Percentiles rank a stretch among this genome's conserved stretches.
Conservation (phyloP, 2,113 vertebrate genomes). For the Calypte anna region DNA sequence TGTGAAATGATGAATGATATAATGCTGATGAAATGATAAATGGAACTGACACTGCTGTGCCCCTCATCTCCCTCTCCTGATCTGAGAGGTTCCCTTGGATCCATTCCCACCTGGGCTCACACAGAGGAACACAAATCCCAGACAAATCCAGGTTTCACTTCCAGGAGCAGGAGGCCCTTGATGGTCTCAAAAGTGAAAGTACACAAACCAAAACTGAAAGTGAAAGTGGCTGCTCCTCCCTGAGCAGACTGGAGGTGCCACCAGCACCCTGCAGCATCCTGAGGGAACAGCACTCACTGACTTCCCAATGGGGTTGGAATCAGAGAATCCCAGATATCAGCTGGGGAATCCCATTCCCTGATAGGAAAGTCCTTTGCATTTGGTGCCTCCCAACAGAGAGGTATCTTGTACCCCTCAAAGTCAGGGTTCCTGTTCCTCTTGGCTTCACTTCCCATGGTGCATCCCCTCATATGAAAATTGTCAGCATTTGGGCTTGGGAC, state of each 20-base stretch:
- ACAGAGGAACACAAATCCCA: not conserved
- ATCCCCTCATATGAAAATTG: no score
- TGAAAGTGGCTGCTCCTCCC: not conserved
- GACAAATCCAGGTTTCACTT: not conserved
- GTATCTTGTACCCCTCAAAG: fast-evolving
- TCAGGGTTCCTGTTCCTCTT: fast-evolving
- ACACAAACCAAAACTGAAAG: not conserved
- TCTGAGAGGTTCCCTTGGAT: not conserved
- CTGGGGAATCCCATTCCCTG: not conserved
- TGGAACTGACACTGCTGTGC: no score
- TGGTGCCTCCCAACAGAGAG: fast-evolving
- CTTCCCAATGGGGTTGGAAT: no score
- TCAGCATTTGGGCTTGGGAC: no score
- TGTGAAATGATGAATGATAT: no score
- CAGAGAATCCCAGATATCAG: not conserved
- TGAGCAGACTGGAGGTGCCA: not conserved
- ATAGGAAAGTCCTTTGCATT: not conserved
- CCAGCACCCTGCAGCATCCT: not conserved
- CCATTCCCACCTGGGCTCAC: not conserved
- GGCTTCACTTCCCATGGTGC: not conserved
- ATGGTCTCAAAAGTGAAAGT: conserved; percentile 35
- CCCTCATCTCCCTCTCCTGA: not conserved
- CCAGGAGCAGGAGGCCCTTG: not conserved
- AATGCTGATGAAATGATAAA: no score
- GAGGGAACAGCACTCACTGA: fast-evolving